Conservation (phyloP, 2,797 vertebrate genomes). For the Perdix hodgsoniae region DNA sequence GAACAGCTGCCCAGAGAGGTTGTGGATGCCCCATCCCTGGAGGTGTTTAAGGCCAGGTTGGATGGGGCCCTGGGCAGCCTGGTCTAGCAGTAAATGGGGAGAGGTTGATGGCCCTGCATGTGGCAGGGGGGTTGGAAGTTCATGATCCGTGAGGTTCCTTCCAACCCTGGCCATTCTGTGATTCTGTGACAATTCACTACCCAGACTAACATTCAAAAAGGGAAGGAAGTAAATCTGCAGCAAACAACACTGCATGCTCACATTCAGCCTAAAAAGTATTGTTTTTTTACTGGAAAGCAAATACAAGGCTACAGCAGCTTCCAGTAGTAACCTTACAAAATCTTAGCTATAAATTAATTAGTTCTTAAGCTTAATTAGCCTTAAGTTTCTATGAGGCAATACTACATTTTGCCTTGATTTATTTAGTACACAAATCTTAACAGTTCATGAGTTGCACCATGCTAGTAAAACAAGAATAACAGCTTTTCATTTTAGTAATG, state of each 20-base stretch:
- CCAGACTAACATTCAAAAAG: background rate
- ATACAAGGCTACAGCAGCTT: background rate
- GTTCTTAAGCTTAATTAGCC: background rate
- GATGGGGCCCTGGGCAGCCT: too few species aligned
- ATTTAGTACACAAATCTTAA: slow-evolving; percentile 5
- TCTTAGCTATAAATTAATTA: background rate
- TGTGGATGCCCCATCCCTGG: too few species aligned
- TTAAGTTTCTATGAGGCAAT: background rate
- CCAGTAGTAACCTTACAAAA: background rate
- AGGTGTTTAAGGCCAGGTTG: too few species aligned
- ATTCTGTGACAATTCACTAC: background rate
- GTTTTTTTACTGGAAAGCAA: background rate
- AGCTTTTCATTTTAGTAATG: background rate
- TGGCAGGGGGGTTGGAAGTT: too few species aligned
- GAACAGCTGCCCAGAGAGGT: too few species aligned
- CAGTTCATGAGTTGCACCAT: background rate
- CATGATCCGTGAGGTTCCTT: too few species aligned
- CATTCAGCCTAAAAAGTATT: background rate
- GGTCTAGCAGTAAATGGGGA: too few species aligned
- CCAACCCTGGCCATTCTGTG: too few species aligned
- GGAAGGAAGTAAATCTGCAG: background rate
- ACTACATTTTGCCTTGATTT: background rate
- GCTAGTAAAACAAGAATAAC: background rate
- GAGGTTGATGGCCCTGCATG: too few species aligned
- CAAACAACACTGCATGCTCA: background rate